Percentiles rank a stretch among this genome's conserved stretches.
phyloP scores from a whole-genome alignment of 1,140 invertebrate species.

The Pentalonia nigronervosa region DNA sequence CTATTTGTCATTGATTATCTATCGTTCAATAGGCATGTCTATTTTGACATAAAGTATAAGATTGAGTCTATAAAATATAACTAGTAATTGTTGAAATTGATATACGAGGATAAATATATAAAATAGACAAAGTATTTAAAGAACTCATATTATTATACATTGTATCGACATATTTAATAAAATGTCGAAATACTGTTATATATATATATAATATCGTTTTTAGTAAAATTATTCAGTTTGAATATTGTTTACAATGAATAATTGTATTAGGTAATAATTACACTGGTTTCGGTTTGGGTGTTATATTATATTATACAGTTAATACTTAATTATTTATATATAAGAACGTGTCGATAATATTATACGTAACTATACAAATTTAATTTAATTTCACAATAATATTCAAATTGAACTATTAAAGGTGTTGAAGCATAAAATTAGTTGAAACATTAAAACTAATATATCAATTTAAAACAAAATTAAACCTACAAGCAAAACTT shows the following conservation, averaged over 20 bases:
- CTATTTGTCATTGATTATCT: background rate
- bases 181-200: background rate
- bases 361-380: background rate
- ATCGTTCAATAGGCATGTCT: background rate
- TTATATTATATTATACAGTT: background rate
- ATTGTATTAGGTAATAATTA: background rate
- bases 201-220: background rate
- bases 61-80: background rate
- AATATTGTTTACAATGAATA: background rate
- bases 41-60: background rate
- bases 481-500: background rate
- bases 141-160: background rate
- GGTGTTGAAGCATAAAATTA: background rate
- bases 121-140: background rate
- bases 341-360: background rate
- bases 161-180: background rate
- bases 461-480: constrained; percentile 14
- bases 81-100: background rate
- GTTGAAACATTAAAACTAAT: background rate
- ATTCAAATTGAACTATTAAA: background rate
- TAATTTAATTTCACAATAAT: background rate
- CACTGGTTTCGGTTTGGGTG: background rate
- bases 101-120: background rate
- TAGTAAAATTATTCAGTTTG: background rate
- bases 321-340: background rate